A percentile compares a stretch with the other conserved stretches of the same genome.
These are phyloP conservation scores for Cerceris ruficornis DNA, from an alignment of 2,888 invertebrate species.

Conservation along the genomic window DNA sequence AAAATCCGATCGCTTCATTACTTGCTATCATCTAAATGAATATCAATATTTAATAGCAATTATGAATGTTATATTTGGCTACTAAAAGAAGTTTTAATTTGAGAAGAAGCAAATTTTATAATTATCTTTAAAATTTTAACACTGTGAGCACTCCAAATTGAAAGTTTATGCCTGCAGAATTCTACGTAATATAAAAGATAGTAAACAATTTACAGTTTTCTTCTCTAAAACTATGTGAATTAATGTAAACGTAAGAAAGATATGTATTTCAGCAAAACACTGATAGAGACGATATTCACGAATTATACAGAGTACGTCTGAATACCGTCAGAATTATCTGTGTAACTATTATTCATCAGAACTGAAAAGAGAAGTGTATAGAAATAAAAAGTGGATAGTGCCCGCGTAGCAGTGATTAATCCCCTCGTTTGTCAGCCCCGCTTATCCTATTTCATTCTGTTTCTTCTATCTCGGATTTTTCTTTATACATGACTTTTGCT, in stretches of 20 bases:
- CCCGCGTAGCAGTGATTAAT: constrained; percentile 68
- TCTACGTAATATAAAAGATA: no score
- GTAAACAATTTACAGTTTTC: no score
- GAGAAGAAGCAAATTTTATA: no score
- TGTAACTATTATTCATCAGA: constrained; percentile 58
- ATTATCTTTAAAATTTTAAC: no score
- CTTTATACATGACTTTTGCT: constrained; percentile 5
- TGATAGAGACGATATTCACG: constrained; percentile 21
- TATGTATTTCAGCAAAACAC: constrained; percentile 1
- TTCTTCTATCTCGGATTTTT: constrained; percentile 32
- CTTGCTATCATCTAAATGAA: no score
- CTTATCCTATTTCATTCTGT: constrained; percentile 57
- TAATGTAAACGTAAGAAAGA: constrained; percentile 4
- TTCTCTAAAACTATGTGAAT: not conserved
- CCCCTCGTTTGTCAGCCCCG: constrained; percentile 72
- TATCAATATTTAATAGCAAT: no score
- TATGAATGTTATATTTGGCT: no score
- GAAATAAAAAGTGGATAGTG: constrained; percentile 56
- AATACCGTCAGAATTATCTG: constrained; percentile 54
- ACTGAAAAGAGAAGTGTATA: constrained; percentile 40
- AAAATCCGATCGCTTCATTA: no score
- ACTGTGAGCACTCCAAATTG: no score
- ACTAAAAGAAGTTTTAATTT: no score
- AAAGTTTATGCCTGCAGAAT: no score
- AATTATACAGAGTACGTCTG: constrained; percentile 52